Evolutionary conservation across 2,113 vertebrate species (phyloP).

Genomic region (Athene noctua): DNA sequence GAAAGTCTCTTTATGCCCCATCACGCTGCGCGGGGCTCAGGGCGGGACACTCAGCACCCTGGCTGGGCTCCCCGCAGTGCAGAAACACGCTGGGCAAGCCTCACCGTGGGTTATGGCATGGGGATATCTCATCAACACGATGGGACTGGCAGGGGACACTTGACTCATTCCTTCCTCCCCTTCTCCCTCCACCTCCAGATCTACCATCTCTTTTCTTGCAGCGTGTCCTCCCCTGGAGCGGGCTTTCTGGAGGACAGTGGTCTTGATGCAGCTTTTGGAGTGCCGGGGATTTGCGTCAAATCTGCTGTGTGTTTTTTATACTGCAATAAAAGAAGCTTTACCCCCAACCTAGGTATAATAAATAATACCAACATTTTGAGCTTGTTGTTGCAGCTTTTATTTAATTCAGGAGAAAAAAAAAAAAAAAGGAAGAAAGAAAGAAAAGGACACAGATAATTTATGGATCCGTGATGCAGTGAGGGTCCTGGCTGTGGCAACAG

Average conservation of each 20-base stretch:
- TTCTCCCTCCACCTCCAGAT: background rate
- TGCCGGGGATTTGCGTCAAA: background rate
- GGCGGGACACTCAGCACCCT: background rate
- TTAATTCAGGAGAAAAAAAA: background rate
- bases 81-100: fast-evolving
- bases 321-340: background rate
- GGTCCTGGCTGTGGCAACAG: background rate
- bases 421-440: background rate
- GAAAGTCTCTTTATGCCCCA: background rate
- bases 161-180: background rate
- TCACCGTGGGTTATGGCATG: background rate
- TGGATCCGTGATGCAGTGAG: background rate
- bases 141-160: background rate
- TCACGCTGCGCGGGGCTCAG: background rate
- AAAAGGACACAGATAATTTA: background rate
- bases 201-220: background rate
- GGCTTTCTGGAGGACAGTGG: background rate
- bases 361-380: background rate
- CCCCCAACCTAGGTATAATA: background rate
- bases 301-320: background rate
- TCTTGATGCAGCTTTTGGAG: background rate
- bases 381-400: background rate
- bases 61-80: background rate
- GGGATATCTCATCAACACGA: background rate
- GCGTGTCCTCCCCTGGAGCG: background rate